Evolutionary conservation across 2,797 vertebrate genomes (phyloP), one percentile per base, ranked within the genome.

Genomic region (Xiphorhynchus erythropygius): DNA sequence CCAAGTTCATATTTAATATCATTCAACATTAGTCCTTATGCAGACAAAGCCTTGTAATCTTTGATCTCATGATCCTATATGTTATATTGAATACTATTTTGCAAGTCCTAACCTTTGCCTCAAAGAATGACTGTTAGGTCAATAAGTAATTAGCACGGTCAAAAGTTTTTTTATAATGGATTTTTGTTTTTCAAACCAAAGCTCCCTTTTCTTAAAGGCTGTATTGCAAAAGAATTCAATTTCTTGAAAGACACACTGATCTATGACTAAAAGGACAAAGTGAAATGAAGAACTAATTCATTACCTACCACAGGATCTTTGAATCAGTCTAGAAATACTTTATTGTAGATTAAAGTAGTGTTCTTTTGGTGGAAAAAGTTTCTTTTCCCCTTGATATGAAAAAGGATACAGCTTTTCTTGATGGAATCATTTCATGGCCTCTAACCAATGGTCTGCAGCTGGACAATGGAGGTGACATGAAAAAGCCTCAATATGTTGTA

Each of bases 71-170:
- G 55, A 93, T 91, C 69, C 65, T 91, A 16, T 67, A 74, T 78
- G 52, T 49, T 52, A 35, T 73, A 93, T 28, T 94, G 91, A 95
- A 68, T 92, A 55, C 7, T 89, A 83, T 64, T 94, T 93, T 90
- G 62, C 88, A 96, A 93, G 73, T 63, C 33, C 84, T 96, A 97
- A 71, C 86, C 62, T 71, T 77, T 77, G 23, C 93, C 65, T 96
- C 44, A 80, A 93, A 88, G 75, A 91, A 77, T 63, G 44, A 44
- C 49, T 95, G 47, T 91, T 78, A 87, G 65, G 77, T 96, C 71
- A 95, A 91, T 95, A 97, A 97, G 82, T 92, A 97, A 96, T 96
- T 96, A 94, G 55, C 84, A 7, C 77, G 32, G 57, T 92, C 49
- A 65, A 50, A 56, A 27, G 9, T 57, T 80, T 88, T 92, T 65